Evolutionary conservation across 1,140 invertebrate species (phyloP).

Genomic region (Glossosoma conforme): DNA sequence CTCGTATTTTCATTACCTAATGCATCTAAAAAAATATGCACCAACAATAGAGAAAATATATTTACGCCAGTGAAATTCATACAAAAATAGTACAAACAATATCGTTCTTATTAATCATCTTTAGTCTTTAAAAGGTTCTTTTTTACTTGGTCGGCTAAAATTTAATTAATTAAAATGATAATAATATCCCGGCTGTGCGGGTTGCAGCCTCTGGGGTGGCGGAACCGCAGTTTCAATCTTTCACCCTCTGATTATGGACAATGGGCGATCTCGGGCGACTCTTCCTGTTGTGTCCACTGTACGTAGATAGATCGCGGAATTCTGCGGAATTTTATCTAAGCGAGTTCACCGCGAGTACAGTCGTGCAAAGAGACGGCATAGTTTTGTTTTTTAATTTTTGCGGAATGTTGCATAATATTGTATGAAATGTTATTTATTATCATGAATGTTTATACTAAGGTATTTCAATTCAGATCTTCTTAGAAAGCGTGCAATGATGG

Average conservation of each 20-base stretch:
- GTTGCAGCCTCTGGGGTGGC: conserved; percentile 5
- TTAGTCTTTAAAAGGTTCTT: too few relatives aligned
- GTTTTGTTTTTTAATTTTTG: background rate
- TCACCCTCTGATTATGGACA: conserved; percentile 27
- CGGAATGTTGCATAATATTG: background rate
- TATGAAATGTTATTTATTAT: background rate
- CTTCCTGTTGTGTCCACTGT: background rate
- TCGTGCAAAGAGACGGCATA: background rate
- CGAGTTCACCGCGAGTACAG: background rate
- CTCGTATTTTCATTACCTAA: too few relatives aligned
- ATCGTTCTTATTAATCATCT: too few relatives aligned
- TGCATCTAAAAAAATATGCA: too few relatives aligned
- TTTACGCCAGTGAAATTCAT: too few relatives aligned
- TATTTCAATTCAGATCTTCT: background rate
- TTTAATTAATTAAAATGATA: conserved; percentile 9
- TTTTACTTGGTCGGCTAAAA: background rate
- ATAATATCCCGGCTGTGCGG: background rate
- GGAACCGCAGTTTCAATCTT: conserved; percentile 20
- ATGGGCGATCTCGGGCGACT: conserved; percentile 9
- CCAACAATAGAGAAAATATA: too few relatives aligned
- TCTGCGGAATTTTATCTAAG: background rate
- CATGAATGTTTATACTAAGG: too few relatives aligned
- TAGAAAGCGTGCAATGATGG: too few relatives aligned
- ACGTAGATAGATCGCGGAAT: background rate
- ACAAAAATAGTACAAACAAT: too few relatives aligned